Percentiles rank a stretch among this genome's conserved stretches.
Evolutionary conservation across 2,888 invertebrate genomes (phyloP).

Genomic region (Mythimna lalbum): DNA sequence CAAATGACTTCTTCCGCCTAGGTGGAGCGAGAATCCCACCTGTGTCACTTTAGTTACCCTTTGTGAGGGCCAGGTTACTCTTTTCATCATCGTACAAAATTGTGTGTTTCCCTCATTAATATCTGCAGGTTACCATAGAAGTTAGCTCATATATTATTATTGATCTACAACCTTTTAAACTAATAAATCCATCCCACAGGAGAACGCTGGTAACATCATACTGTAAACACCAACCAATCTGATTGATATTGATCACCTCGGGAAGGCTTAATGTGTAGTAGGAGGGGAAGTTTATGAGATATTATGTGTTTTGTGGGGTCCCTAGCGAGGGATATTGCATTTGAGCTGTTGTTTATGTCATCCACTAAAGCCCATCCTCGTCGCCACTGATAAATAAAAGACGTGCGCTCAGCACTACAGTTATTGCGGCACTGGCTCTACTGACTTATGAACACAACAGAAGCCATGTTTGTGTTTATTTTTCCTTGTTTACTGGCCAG

Average conservation of each 20-base stretch:
- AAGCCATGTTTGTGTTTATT: conserved; percentile 7
- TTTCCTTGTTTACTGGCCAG: conserved; percentile 13
- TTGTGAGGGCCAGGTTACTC: too few relatives aligned
- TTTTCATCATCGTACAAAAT: too few relatives aligned
- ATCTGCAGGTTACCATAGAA: too few relatives aligned
- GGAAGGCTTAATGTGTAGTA: conserved; percentile 12
- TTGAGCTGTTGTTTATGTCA: conserved; percentile 32
- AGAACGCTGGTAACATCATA: conserved; percentile 5
- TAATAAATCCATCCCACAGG: conserved; percentile 12
- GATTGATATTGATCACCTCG: conserved; percentile 51
- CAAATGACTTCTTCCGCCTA: too few relatives aligned
- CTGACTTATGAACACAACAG: conserved; percentile 22
- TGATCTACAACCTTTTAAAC: conserved; percentile 1
- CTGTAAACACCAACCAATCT: conserved; percentile 30
- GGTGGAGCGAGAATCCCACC: too few relatives aligned
- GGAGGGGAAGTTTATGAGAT: conserved; percentile 41
- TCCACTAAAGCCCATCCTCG: conserved; percentile 4
- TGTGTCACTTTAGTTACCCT: too few relatives aligned
- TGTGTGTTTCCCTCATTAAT: neutral
- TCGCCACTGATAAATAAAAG: conserved; percentile 25
- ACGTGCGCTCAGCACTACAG: conserved; percentile 2
- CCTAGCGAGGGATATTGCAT: conserved; percentile 40
- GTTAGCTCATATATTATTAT: neutral
- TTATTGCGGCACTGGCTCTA: conserved; percentile 9
- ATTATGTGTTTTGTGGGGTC: conserved; percentile 31